Percentiles rank a stretch among this genome's conserved stretches.
Evolutionary conservation across 2,888 invertebrate genomes (phyloP).

Genomic region (Drosophila merina): DNA sequence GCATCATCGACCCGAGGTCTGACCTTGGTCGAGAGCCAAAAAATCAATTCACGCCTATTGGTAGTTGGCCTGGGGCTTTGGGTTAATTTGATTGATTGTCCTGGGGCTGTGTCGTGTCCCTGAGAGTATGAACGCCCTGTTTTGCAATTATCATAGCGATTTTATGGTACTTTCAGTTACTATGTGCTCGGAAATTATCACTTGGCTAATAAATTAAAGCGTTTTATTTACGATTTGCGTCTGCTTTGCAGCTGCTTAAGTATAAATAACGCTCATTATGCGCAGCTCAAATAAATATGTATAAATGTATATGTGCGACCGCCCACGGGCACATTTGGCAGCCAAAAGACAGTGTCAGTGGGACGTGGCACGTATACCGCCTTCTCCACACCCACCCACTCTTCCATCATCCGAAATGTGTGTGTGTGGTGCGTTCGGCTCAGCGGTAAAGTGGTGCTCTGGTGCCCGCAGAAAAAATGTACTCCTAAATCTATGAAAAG

Average conservation of each 20-base stretch:
- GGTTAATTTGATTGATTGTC: slow-evolving; percentile 51
- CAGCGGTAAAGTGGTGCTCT: slow-evolving; percentile 42
- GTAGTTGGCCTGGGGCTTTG: slow-evolving; percentile 17
- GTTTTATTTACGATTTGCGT: slow-evolving; percentile 40
- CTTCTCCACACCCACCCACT: background rate
- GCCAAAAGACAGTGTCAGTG: slow-evolving; percentile 26
- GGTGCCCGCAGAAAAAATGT: slow-evolving; percentile 63
- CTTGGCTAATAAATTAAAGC: slow-evolving; percentile 38
- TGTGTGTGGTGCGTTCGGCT: slow-evolving; percentile 24
- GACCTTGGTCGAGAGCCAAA: slow-evolving; percentile 37
- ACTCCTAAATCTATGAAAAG: slow-evolving; percentile 73
- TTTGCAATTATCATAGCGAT: slow-evolving; percentile 6
- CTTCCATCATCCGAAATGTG: background rate
- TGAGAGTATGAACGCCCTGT: background rate
- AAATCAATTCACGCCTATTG: slow-evolving; percentile 31
- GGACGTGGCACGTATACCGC: slow-evolving; percentile 31
- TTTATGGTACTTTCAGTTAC: background rate
- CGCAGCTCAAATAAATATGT: slow-evolving; percentile 60
- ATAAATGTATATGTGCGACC: slow-evolving; percentile 20
- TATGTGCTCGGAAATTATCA: slow-evolving; percentile 26
- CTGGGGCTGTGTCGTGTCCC: slow-evolving; percentile 2
- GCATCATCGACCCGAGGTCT: slow-evolving; percentile 1
- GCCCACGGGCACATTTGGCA: slow-evolving; percentile 23
- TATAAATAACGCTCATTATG: slow-evolving; percentile 70
- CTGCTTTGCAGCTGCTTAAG: slow-evolving; percentile 57